Conservation (phyloP, 2,888 invertebrate species). For the Silvanus unidentatus region DNA sequence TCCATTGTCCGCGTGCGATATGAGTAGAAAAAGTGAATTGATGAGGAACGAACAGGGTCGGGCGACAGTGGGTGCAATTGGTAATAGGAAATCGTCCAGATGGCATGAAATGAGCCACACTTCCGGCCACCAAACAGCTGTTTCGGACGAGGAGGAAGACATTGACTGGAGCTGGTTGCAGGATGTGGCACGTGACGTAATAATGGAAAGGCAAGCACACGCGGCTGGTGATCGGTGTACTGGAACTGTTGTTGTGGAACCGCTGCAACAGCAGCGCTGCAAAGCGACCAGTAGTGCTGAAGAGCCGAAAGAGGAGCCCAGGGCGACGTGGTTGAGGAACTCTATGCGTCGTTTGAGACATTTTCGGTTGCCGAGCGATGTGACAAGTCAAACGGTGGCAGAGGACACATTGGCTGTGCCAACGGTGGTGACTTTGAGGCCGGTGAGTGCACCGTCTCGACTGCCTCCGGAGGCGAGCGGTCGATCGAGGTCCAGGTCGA, state of each 20-base stretch:
- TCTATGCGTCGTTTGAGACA: constrained; percentile 54
- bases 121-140: constrained; percentile 31
- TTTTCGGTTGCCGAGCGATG: constrained; percentile 46
- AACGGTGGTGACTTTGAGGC: constrained; percentile 27
- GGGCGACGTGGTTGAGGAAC: constrained; percentile 49
- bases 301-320: constrained; percentile 24
- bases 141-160: constrained; percentile 33
- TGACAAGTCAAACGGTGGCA: too few species aligned
- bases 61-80: constrained; percentile 26
- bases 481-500: constrained; percentile 30
- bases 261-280: constrained; percentile 9
- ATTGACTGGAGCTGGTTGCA: constrained; percentile 42
- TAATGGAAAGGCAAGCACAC: constrained; percentile 32
- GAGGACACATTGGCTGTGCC: constrained; percentile 17
- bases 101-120: constrained; percentile 30
- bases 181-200: constrained; percentile 30
- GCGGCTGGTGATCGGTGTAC: constrained; percentile 35
- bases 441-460: constrained; percentile 42
- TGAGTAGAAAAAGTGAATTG: constrained; percentile 20
- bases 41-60: constrained; percentile 20
- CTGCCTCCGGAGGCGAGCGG: constrained; percentile 16
- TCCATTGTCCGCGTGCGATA: constrained; percentile 24
- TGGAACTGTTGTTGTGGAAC: constrained; percentile 38
- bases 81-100: too few species aligned
- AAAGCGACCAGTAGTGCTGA: constrained; percentile 23